Conservation (phyloP, 2,113 vertebrate genomes). For the Ranitomeya imitator region DNA sequence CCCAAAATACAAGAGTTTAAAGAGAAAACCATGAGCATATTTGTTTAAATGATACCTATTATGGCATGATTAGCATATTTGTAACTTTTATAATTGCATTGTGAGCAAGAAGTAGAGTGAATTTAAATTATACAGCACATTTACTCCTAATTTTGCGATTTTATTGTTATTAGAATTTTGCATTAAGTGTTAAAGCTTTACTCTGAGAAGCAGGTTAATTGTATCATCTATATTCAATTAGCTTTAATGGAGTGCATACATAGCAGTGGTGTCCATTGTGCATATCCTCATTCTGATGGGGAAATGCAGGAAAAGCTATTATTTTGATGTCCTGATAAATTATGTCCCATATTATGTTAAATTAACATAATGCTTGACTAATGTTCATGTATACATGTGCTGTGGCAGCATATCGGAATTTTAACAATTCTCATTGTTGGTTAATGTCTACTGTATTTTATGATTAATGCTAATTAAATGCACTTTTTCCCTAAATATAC, state of each 20-base stretch:
- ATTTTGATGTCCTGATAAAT: constrained; percentile 83
- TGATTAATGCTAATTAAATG: constrained; percentile 66
- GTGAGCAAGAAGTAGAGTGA: constrained; percentile 60
- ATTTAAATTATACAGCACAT: constrained; percentile 66
- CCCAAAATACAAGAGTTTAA: constrained; percentile 28
- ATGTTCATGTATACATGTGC: constrained; percentile 73
- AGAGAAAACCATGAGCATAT: background rate
- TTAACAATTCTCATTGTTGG: constrained; percentile 78
- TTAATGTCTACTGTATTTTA: constrained; percentile 73
- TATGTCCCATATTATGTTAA: constrained; percentile 75
- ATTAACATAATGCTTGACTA: constrained; percentile 81
- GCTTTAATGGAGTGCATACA: constrained; percentile 70
- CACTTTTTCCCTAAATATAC: constrained; percentile 65
- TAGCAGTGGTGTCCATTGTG: constrained; percentile 74
- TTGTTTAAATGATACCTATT: constrained; percentile 53
- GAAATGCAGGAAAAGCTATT: constrained; percentile 75
- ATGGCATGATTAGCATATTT: constrained; percentile 53
- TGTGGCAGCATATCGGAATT: constrained; percentile 73
- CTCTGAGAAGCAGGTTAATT: constrained; percentile 76
- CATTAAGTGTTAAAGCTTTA: constrained; percentile 72
- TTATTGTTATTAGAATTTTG: constrained; percentile 73
- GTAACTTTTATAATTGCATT: constrained; percentile 65
- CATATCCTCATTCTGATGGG: constrained; percentile 68
- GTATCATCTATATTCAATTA: constrained; percentile 79
- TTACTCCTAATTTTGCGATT: constrained; percentile 64